phyloP scores from a whole-genome alignment of 1,140 invertebrate genomes.

The Apis dorsata region DNA sequence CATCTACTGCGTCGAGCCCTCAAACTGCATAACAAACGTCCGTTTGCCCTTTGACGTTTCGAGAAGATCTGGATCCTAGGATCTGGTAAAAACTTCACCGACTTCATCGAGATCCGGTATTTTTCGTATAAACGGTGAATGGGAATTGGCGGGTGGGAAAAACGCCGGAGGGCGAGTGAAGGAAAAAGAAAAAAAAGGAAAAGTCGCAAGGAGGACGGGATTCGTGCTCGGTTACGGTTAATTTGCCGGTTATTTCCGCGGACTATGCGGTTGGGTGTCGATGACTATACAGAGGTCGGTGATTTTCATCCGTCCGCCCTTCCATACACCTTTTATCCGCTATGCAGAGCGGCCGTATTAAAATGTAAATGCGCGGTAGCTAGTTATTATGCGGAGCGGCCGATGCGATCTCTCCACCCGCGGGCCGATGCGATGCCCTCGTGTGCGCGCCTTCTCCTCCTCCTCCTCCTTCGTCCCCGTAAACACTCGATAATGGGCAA shows the following conservation, averaged over 20 bases:
- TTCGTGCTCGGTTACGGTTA: neutral
- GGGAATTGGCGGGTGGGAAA: neutral
- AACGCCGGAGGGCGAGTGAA: neutral
- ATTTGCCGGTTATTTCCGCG: conserved; percentile 27
- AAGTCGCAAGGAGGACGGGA: neutral
- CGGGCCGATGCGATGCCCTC: conserved; percentile 55
- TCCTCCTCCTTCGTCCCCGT: conserved; percentile 56
- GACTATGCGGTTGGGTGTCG: conserved; percentile 27
- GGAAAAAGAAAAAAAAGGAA: no score
- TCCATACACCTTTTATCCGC: conserved; percentile 60
- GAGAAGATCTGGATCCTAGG: neutral
- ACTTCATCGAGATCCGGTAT: neutral
- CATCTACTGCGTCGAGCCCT: neutral
- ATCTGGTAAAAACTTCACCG: neutral
- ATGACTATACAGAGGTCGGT: conserved; percentile 38
- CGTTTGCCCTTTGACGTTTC: conserved; percentile 1
- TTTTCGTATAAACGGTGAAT: neutral
- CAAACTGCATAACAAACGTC: conserved; percentile 25
- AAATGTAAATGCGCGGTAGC: conserved; percentile 72
- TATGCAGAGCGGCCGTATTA: conserved; percentile 70
- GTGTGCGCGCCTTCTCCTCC: conserved; percentile 55
- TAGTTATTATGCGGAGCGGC: conserved; percentile 70
- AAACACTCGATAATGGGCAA: conserved; percentile 73
- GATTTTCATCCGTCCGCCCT: conserved; percentile 60
- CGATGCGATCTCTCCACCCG: conserved; percentile 66